A percentile compares a stretch with the other conserved stretches of the same genome.
phyloP scores from a whole-genome alignment of 2,888 invertebrate genomes.

The Urechis unicinctus region DNA sequence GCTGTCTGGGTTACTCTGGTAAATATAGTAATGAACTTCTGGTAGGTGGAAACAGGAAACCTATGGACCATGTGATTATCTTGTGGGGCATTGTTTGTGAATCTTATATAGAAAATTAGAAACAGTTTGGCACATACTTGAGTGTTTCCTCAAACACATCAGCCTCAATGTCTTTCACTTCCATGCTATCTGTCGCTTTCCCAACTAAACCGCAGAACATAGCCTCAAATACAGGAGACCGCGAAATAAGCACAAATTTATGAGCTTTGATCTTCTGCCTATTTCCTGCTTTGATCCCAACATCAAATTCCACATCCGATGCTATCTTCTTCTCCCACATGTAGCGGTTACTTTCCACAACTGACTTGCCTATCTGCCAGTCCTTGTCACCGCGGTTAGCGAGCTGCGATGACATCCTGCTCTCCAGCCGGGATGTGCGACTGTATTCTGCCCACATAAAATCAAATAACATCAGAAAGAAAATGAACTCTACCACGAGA shows the following conservation, averaged over 20 bases:
- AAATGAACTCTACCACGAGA: too few species aligned
- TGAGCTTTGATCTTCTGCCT: slow-evolving; percentile 22
- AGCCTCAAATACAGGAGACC: slow-evolving; percentile 18
- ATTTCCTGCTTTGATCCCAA: slow-evolving; percentile 20
- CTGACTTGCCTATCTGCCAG: slow-evolving; percentile 21
- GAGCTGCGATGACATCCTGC: too few species aligned
- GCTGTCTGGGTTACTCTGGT: too few species aligned
- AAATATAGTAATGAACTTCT: too few species aligned
- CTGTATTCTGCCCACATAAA: too few species aligned
- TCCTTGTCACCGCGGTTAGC: too few species aligned
- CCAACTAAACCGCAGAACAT: slow-evolving; percentile 21
- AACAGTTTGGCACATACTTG: slow-evolving; percentile 1
- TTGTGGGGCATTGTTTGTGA: too few species aligned
- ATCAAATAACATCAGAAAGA: too few species aligned
- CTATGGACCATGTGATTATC: too few species aligned
- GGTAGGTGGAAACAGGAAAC: too few species aligned
- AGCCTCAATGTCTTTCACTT: slow-evolving; percentile 7
- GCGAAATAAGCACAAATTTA: slow-evolving; percentile 20
- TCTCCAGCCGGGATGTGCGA: too few species aligned
- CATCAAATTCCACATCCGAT: slow-evolving; percentile 19
- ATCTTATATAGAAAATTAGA: neutral
- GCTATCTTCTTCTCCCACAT: slow-evolving; percentile 21
- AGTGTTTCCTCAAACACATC: slow-evolving; percentile 9
- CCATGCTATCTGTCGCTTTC: slow-evolving; percentile 1
- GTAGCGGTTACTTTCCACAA: slow-evolving; percentile 20